These are phyloP conservation scores for Mormyrus proboscirostris DNA, from an alignment of 2,797 vertebrate species.

Conservation along the genomic window DNA sequence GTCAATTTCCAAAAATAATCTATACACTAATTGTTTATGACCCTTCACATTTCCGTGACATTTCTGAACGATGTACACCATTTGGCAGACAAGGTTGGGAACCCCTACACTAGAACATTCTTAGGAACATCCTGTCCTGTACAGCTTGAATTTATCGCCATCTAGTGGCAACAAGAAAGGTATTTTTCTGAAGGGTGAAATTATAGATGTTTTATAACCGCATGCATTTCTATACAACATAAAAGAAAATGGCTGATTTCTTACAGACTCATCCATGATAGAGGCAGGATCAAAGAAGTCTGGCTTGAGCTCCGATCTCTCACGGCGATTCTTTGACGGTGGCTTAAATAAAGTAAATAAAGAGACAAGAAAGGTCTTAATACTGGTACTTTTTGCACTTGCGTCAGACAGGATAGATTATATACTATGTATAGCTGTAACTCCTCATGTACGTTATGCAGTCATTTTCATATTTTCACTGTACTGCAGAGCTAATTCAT, in stretches of 20 bases:
- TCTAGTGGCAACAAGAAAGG: conserved; percentile 37
- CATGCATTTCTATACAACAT: conserved; percentile 1
- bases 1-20: not conserved
- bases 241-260: conserved; percentile 46
- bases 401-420: not conserved
- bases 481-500: not conserved
- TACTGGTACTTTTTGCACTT: not conserved
- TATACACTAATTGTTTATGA: not conserved
- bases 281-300: conserved; percentile 99
- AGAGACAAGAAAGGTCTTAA: not conserved
- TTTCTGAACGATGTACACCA: not conserved
- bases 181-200: not conserved
- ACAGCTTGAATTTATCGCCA: conserved; percentile 34
- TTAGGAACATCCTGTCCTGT: not conserved
- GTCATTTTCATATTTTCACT: not conserved
- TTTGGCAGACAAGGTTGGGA: not conserved
- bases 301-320: conserved; percentile 95
- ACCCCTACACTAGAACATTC: not conserved
- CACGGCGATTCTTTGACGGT: conserved; percentile 95
- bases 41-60: not conserved
- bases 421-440: not conserved
- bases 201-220: not conserved
- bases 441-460: not conserved
- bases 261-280: conserved; percentile 99
- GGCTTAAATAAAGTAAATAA: conserved; percentile 64